Evolutionary conservation across 2,797 vertebrate species (phyloP).

Genomic region (Acrossocheilus fasciatus): DNA sequence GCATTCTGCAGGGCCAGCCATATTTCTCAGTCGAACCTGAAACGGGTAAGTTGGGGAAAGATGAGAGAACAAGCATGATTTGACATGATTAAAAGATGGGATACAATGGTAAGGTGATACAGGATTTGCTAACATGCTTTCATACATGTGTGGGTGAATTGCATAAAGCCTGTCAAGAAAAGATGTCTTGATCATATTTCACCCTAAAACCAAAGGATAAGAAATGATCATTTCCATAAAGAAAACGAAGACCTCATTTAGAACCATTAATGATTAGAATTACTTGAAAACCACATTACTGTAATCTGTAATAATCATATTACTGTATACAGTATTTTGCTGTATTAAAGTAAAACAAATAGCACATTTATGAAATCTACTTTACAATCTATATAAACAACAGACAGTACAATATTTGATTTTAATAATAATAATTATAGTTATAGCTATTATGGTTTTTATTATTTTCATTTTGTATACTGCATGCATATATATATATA

Average conservation of each 20-base stretch:
- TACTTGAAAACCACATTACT: background rate
- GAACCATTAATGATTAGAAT: background rate
- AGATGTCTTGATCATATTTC: background rate
- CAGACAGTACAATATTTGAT: background rate
- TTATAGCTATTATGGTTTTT: no score
- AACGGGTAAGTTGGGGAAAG: slow-evolving; percentile 79
- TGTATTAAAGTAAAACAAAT: background rate
- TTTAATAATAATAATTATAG: background rate
- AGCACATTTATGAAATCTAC: background rate
- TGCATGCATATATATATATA: no score
- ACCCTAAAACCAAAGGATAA: background rate
- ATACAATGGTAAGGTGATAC: background rate
- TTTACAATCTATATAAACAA: background rate
- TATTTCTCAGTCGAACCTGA: slow-evolving; percentile 98
- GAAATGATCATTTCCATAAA: background rate
- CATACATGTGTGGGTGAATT: background rate
- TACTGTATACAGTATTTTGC: background rate
- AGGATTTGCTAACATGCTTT: slow-evolving; percentile 14
- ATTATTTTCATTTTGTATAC: no score
- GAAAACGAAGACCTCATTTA: background rate
- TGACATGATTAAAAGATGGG: background rate
- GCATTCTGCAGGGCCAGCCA: slow-evolving; percentile 94
- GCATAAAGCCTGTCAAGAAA: background rate
- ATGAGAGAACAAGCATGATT: background rate
- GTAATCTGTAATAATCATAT: background rate